Base-by-base conservation (phyloP, 2,888 invertebrate species). In the Coenonympha glycerion region DNA sequence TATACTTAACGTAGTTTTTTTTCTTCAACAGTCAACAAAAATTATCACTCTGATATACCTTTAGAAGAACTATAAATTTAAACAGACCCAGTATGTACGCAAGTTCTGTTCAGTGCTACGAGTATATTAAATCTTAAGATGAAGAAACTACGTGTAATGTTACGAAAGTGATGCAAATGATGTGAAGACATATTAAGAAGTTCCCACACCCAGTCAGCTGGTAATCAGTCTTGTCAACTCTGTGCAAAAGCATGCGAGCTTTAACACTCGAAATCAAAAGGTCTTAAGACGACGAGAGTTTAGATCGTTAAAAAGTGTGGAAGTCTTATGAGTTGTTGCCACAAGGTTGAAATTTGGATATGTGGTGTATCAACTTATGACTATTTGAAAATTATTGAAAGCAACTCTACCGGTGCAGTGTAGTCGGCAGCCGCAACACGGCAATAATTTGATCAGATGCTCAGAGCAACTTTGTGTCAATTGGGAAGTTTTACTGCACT, bases 391-490 rank as follows among this genome's bases (percentile, higher is more conserved):
- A 61, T 60, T 55, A 51, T 52, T 49, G 56, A 44, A 60, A 61
- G 59, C 53, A 65, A 71, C 72, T 74, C 64, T 66, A 70, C 71
- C 70, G 67, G 64, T 63, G 65, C 66, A 73, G 73, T 66, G 65
- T 66, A 73, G 73, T 66, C 71, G 47, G 69, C 62, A 68, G 66
- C 79, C 77, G 75, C 80, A 79, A 80, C 79, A 79, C 73, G 75
- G 78, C 75, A 80, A 84, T 86, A 85, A 86, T 85, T 86, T 82
- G 83, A 86, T 85, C 82, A 85, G 71, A 72, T 73, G 72, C 77
- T 72, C 70, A 66, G 71, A 62, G 69, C 64, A 79, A 80, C 75
- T 83, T 77, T 74, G 72, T 76, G 73, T 74, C 79, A 82, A 84
- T 79, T 73, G 73, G 71, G 75, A 82, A 84, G 76, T 84, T 85